These are phyloP conservation scores for Poecilia picta DNA, from an alignment of 2,797 vertebrate species.

Conservation along the genomic window DNA sequence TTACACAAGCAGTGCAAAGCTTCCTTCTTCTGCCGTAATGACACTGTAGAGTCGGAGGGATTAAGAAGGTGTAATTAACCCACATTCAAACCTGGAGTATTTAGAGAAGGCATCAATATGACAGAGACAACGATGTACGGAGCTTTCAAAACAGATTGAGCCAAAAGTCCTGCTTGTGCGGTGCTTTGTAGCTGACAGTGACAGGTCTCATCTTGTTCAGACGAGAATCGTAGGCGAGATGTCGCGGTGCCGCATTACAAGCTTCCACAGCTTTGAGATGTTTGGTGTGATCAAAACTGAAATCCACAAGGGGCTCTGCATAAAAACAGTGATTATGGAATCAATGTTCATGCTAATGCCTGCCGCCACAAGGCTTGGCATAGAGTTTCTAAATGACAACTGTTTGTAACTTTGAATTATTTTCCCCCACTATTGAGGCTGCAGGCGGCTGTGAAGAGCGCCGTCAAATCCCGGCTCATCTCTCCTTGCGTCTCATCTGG, in stretches of 20 bases:
- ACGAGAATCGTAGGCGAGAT: slow-evolving; percentile 54
- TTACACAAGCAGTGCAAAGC: slow-evolving; percentile 30
- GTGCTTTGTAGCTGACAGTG: slow-evolving; percentile 58
- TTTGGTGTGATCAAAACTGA: slow-evolving; percentile 57
- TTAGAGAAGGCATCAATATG: slow-evolving; percentile 44
- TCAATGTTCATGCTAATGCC: slow-evolving; percentile 48
- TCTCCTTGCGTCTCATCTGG: slow-evolving; percentile 1
- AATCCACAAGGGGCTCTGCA: slow-evolving; percentile 47
- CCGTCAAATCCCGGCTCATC: background rate
- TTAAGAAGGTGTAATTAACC: slow-evolving; percentile 63
- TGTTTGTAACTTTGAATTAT: slow-evolving; percentile 28
- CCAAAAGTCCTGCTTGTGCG: slow-evolving; percentile 44
- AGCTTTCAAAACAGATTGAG: slow-evolving; percentile 40
- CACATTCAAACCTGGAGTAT: slow-evolving; percentile 60
- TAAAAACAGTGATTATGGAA: slow-evolving; percentile 62
- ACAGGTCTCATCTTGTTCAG: slow-evolving; percentile 66
- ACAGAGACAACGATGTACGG: slow-evolving; percentile 48
- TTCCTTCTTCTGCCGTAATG: slow-evolving; percentile 29
- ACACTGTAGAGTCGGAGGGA: slow-evolving; percentile 40
- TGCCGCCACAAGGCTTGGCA: slow-evolving; percentile 39
- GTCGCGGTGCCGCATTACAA: slow-evolving; percentile 43
- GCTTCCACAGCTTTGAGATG: slow-evolving; percentile 45
- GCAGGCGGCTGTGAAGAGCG: slow-evolving; percentile 8
- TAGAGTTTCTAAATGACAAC: slow-evolving; percentile 44
- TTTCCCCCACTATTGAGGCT: background rate